Percentiles rank a stretch among this genome's conserved stretches.
Evolutionary conservation across 2,113 vertebrate genomes (phyloP).

Genomic region (Crotalus viridis): DNA sequence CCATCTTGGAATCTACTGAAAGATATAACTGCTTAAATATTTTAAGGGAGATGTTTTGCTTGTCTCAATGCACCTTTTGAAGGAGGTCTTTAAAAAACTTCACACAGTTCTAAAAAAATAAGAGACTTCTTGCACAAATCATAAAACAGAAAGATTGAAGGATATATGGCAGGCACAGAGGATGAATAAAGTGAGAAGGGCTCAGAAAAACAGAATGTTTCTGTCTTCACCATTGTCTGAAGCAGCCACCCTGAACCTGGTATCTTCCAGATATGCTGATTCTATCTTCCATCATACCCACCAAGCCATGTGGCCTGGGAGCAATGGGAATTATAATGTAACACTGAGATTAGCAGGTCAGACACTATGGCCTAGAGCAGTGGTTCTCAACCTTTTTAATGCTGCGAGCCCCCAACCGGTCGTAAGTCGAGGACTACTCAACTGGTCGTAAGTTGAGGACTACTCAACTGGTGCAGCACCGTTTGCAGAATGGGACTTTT

Average conservation of each 20-base stretch:
- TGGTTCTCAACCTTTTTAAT: no score
- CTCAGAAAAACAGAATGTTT: constrained; percentile 20
- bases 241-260: not conserved
- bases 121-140: not conserved
- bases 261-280: not conserved
- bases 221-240: not conserved
- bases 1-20: not conserved
- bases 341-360: not conserved
- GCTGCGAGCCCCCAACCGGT: no score
- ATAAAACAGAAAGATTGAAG: not conserved
- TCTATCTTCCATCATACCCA: not conserved
- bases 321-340: not conserved
- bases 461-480: no score
- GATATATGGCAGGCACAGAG: constrained; percentile 30
- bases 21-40: not conserved
- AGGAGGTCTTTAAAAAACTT: not conserved
- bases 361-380: not conserved
- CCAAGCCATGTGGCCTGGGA: not conserved
- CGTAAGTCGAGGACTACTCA: no score
- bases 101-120: not conserved
- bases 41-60: not conserved
- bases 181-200: not conserved
- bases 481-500: no score
- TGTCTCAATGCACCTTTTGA: not conserved
- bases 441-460: no score